These are phyloP conservation scores for Harpalus rubripes DNA, from an alignment of 2,888 invertebrate species.

Conservation along the genomic window DNA sequence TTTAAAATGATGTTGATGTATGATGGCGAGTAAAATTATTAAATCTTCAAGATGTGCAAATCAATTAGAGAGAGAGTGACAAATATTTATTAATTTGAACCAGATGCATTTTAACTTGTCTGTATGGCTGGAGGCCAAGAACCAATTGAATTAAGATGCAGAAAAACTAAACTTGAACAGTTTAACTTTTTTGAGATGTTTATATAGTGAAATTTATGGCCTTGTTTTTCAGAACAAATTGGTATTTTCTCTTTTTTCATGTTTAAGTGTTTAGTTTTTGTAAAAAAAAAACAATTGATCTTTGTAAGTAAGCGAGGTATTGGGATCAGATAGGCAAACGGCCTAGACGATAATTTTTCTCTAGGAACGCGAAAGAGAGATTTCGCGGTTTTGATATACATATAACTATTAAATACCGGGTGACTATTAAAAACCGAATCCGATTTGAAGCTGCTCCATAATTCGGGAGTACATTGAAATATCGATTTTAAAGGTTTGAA, in stretches of 20 bases:
- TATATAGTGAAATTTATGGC: slow-evolving; percentile 18
- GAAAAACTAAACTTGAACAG: slow-evolving; percentile 18
- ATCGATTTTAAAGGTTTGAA: no score
- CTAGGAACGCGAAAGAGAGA: no score
- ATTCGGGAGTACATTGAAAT: no score
- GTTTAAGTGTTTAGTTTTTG: slow-evolving; percentile 10
- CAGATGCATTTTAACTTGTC: slow-evolving; percentile 23
- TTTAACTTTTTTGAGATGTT: slow-evolving; percentile 43
- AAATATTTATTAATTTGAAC: slow-evolving; percentile 43
- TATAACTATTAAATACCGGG: no score
- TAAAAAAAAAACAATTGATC: no score
- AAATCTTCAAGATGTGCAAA: slow-evolving; percentile 20
- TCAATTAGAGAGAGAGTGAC: slow-evolving; percentile 20
- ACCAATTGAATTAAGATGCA: slow-evolving; percentile 36
- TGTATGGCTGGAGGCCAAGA: slow-evolving; percentile 31
- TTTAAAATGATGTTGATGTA: slow-evolving; percentile 8
- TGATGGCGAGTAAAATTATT: background rate
- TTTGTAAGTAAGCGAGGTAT: no score
- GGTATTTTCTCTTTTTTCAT: background rate
- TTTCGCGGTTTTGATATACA: no score
- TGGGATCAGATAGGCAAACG: no score
- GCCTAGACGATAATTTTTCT: no score
- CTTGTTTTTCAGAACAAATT: slow-evolving; percentile 9
- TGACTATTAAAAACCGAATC: no score
- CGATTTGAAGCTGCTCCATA: no score